Conservation (phyloP, 1,140 invertebrate genomes). For the Polypedilum pembai region DNA sequence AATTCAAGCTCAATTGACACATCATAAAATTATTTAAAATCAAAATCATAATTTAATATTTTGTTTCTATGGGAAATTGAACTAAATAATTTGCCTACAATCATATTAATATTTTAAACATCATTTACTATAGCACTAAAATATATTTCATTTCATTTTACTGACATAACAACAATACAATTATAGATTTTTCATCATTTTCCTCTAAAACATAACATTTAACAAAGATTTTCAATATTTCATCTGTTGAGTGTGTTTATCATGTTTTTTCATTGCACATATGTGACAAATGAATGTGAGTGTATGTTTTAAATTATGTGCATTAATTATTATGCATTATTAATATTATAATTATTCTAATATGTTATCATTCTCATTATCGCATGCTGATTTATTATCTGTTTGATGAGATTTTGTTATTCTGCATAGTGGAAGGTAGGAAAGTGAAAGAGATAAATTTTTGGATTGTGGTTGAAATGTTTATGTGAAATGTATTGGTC, state of each 20-base stretch:
- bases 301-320: neutral
- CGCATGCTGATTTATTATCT: too few relatives aligned
- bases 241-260: neutral
- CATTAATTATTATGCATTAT: neutral
- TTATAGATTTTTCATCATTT: neutral
- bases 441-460: too few relatives aligned
- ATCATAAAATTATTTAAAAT: too few relatives aligned
- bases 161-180: slow-evolving; percentile 13
- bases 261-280: neutral
- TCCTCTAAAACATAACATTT: slow-evolving; percentile 12
- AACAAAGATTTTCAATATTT: slow-evolving; percentile 2
- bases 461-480: too few relatives aligned
- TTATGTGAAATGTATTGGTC: too few relatives aligned
- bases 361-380: too few relatives aligned
- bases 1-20: neutral
- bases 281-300: neutral
- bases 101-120: slow-evolving; percentile 8
- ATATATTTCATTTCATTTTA: slow-evolving; percentile 6
- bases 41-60: too few relatives aligned
- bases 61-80: neutral
- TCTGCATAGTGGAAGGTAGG: too few relatives aligned
- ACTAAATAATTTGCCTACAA: neutral
- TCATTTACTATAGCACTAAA: neutral
- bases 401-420: too few relatives aligned
- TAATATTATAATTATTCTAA: too few relatives aligned